A percentile compares a stretch with the other conserved stretches of the same genome.
Evolutionary conservation across 2,113 vertebrate genomes (phyloP).

Genomic region (Numenius arquata): DNA sequence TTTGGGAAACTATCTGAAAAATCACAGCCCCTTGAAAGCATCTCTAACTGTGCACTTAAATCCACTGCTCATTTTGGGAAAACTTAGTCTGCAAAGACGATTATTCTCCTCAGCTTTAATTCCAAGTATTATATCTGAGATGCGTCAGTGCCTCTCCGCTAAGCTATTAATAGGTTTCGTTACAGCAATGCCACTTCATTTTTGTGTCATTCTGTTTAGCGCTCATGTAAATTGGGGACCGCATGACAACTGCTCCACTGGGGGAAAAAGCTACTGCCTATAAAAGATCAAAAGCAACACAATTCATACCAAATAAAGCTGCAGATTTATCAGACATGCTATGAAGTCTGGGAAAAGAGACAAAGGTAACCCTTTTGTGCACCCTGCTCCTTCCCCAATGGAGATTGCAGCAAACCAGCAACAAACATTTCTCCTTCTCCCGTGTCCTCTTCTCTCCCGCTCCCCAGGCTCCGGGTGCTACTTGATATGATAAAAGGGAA

Average conservation of each 20-base stretch:
- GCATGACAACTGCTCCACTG: background rate
- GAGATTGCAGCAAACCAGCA: background rate
- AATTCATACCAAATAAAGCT: background rate
- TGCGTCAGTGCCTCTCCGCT: constrained; percentile 17
- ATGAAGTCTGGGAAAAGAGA: background rate
- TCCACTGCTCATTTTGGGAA: background rate
- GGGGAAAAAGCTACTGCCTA: background rate
- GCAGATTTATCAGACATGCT: background rate
- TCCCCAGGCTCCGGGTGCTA: background rate
- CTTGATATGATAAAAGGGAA: background rate
- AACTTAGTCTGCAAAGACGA: background rate
- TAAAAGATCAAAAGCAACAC: background rate
- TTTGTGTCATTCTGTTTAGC: constrained; percentile 16
- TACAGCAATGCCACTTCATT: constrained; percentile 10
- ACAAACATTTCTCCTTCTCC: background rate
- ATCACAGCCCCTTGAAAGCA: background rate
- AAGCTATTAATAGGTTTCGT: constrained; percentile 51
- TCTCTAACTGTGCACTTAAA: background rate
- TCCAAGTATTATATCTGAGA: background rate
- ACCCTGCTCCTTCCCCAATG: background rate
- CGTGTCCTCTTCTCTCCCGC: background rate
- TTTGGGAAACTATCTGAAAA: background rate
- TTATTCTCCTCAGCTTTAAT: constrained; percentile 7
- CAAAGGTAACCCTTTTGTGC: background rate
- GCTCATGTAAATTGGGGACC: background rate